A percentile compares a stretch with the other conserved stretches of the same genome.
These are phyloP conservation scores for Myripristis jacobus DNA, from an alignment of 2,797 vertebrate species.

Conservation along the genomic window DNA sequence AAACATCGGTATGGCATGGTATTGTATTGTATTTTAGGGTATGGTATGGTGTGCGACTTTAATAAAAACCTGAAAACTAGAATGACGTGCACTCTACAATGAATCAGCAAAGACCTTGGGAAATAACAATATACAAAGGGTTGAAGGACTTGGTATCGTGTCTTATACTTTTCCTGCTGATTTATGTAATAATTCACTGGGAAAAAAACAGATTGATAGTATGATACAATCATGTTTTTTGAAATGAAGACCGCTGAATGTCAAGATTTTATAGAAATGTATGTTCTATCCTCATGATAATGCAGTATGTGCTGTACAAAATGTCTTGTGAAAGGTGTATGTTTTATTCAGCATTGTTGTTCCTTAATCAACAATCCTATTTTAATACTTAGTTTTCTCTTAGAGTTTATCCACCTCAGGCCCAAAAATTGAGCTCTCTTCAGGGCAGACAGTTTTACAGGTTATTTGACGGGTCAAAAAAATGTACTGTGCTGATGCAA, in stretches of 20 bases:
- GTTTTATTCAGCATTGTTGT: constrained; percentile 78
- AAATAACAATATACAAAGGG: background rate
- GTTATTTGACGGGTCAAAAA: background rate
- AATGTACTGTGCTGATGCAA: background rate
- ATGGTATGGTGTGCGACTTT: constrained; percentile 39
- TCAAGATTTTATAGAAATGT: constrained; percentile 81
- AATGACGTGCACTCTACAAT: background rate
- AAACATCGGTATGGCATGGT: constrained; percentile 5
- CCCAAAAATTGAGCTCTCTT: background rate
- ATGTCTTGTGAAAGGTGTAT: constrained; percentile 79
- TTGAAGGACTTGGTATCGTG: constrained; percentile 12
- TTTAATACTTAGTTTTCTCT: constrained; percentile 72
- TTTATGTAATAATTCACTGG: constrained; percentile 56
- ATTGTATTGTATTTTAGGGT: background rate
- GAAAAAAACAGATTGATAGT: constrained; percentile 44
- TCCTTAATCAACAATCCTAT: constrained; percentile 80
- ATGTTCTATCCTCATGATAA: constrained; percentile 76
- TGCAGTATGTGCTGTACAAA: constrained; percentile 78
- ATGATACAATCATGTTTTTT: constrained; percentile 73
- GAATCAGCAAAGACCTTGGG: constrained; percentile 1
- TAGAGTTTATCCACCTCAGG: constrained; percentile 35
- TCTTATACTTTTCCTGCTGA: constrained; percentile 38
- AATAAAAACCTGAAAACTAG: constrained; percentile 10
- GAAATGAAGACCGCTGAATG: constrained; percentile 82
- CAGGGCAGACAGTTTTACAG: background rate